A percentile compares a stretch with the other conserved stretches of the same genome.
phyloP scores from a whole-genome alignment of 2,888 invertebrate species.

The Zootermopsis nevadensis region DNA sequence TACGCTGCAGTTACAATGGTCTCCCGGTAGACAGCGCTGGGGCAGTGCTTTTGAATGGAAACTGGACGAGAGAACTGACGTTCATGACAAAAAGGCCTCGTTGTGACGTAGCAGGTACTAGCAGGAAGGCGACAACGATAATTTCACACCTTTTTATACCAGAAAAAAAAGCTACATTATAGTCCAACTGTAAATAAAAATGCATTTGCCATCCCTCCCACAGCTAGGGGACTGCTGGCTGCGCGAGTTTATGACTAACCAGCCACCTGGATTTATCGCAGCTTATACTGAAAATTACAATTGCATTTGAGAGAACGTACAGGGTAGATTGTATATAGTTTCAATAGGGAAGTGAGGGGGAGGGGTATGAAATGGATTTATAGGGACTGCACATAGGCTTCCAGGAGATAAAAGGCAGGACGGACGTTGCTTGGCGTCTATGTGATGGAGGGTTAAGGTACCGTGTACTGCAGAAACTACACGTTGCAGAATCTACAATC shows the following conservation, averaged over 20 bases:
- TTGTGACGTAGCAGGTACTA: slow-evolving; percentile 32
- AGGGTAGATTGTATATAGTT: slow-evolving; percentile 44
- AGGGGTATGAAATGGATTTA: slow-evolving; percentile 50
- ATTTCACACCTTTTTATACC: slow-evolving; percentile 41
- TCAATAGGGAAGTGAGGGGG: slow-evolving; percentile 45
- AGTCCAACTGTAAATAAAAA: slow-evolving; percentile 46
- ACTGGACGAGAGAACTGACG: slow-evolving; percentile 22
- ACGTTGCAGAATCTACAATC: not conserved
- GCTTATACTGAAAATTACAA: slow-evolving; percentile 53
- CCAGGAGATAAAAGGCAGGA: slow-evolving; percentile 40
- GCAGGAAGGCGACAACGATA: slow-evolving; percentile 22
- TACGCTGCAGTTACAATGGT: slow-evolving; percentile 39
- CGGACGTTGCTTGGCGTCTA: slow-evolving; percentile 26
- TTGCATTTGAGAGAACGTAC: slow-evolving; percentile 48
- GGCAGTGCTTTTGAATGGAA: slow-evolving; percentile 39
- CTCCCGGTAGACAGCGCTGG: slow-evolving; percentile 26
- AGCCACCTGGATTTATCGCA: slow-evolving; percentile 52
- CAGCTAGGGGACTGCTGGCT: slow-evolving; percentile 17
- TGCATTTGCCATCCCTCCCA: slow-evolving; percentile 38
- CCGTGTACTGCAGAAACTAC: slow-evolving; percentile 17
- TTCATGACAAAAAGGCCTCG: not conserved
- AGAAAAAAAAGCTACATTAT: slow-evolving; percentile 33
- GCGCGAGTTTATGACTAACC: slow-evolving; percentile 40
- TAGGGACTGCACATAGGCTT: slow-evolving; percentile 42
- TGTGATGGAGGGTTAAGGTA: slow-evolving; percentile 19